phyloP scores from a whole-genome alignment of 2,888 invertebrate genomes.

The Drosophila diplacantha region DNA sequence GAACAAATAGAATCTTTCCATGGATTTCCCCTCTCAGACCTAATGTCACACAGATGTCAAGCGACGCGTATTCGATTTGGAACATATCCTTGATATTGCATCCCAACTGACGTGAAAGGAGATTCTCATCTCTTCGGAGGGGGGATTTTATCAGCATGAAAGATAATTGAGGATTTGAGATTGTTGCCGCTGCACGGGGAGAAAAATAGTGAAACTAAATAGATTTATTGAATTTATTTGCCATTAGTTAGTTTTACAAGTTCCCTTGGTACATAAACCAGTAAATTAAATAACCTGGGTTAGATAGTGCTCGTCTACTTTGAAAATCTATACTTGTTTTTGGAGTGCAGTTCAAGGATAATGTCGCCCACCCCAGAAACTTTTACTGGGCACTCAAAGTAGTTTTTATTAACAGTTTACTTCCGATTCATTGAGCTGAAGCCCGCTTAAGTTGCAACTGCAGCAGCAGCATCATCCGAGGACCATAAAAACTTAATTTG shows the following conservation, averaged over 20 bases:
- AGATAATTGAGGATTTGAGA: conserved; percentile 34
- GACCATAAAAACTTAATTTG: conserved; percentile 39
- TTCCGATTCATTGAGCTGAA: conserved; percentile 36
- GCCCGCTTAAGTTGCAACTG: conserved; percentile 21
- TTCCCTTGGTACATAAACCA: rapidly evolving
- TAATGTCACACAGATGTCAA: conserved; percentile 37
- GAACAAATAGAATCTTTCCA: conserved; percentile 30
- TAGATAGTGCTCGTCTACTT: background rate
- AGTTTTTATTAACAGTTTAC: conserved; percentile 42
- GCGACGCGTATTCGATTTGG: conserved; percentile 20
- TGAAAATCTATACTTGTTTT: background rate
- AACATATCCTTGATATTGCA: conserved; percentile 32
- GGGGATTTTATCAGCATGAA: conserved; percentile 19
- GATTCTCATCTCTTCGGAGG: conserved; percentile 12
- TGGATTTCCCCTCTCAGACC: conserved; percentile 10
- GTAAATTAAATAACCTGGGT: background rate
- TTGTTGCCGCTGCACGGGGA: background rate
- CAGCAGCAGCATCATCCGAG: conserved; percentile 4
- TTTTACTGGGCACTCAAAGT: conserved; percentile 31
- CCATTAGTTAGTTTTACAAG: background rate
- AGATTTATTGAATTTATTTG: background rate
- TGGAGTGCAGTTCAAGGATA: background rate
- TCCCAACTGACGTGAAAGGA: conserved; percentile 23
- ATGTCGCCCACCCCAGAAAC: background rate
- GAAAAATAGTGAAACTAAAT: background rate